Percentiles rank a stretch among this genome's conserved stretches.
Conservation (phyloP, 2,797 vertebrate genomes). For the Crenichthys baileyi region DNA sequence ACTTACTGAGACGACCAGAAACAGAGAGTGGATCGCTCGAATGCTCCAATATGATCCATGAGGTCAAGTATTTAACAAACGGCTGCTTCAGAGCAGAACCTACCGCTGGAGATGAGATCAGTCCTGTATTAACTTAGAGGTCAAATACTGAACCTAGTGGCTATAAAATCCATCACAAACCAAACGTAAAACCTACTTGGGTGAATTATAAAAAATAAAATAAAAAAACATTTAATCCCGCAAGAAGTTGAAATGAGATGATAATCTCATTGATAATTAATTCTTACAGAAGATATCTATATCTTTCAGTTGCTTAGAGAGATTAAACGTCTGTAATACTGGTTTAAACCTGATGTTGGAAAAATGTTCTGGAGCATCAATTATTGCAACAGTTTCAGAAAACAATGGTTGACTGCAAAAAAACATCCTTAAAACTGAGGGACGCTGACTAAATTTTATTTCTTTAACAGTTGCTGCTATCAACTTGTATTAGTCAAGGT, state of each 20-base stretch:
- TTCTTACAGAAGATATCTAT: not conserved
- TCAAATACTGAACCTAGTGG: not conserved
- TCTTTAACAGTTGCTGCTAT: not conserved
- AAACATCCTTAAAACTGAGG: not conserved
- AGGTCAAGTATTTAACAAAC: conserved; percentile 26
- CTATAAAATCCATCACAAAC: not conserved
- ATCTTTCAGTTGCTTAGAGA: not conserved
- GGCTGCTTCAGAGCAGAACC: conserved; percentile 2
- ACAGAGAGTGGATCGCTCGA: not conserved
- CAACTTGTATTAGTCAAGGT: not conserved
- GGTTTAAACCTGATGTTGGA: not conserved
- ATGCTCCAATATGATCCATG: conserved; percentile 6
- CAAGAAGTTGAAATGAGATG: not conserved
- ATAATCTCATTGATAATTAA: too few species aligned
- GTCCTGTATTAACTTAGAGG: not conserved
- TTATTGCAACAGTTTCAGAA: too few species aligned
- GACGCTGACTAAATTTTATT: too few species aligned
- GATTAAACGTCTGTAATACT: not conserved
- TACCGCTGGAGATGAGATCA: not conserved
- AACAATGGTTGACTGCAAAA: not conserved
- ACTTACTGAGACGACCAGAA: not conserved
- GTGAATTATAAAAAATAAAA: not conserved
- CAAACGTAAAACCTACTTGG: not conserved
- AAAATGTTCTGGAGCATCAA: not conserved
- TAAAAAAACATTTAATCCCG: not conserved